Conservation (phyloP, 2,797 vertebrate genomes). For the Oryzias sinensis region DNA sequence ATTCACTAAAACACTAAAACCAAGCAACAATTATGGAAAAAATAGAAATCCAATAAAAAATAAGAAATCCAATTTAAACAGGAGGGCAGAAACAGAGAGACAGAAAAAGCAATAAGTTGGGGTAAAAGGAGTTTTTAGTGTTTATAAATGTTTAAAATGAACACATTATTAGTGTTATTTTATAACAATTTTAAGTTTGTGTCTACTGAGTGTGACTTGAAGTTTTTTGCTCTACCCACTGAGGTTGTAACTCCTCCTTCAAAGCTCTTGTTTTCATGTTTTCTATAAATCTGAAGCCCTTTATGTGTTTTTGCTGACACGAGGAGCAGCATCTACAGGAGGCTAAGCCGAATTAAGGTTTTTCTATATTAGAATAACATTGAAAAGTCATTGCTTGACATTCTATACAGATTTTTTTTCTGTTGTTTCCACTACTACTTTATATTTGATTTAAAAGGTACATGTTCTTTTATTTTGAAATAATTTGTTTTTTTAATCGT, state of each 20-base stretch:
- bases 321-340: constrained; percentile 20
- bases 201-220: not conserved
- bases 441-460: constrained; percentile 20
- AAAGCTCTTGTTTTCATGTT: constrained; percentile 11
- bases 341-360: constrained; percentile 10
- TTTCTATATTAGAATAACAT: constrained; percentile 1
- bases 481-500: not conserved
- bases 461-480: not conserved
- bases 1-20: too few relatives aligned
- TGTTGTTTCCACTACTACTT: constrained; percentile 15
- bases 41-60: too few relatives aligned
- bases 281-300: constrained; percentile 42
- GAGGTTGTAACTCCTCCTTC: constrained; percentile 58
- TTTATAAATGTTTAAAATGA: too few relatives aligned
- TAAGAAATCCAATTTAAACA: too few relatives aligned
- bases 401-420: constrained; percentile 6
- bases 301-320: constrained; percentile 28
- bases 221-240: constrained; percentile 9
- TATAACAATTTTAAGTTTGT: too few relatives aligned
- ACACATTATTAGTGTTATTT: too few relatives aligned
- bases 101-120: too few relatives aligned
- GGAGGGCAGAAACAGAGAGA: too few relatives aligned
- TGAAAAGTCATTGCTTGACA: constrained; percentile 13
- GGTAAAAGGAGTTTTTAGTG: too few relatives aligned
- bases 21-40: too few relatives aligned